phyloP scores from a whole-genome alignment of 2,113 vertebrate genomes.

The Condylura cristata region DNA sequence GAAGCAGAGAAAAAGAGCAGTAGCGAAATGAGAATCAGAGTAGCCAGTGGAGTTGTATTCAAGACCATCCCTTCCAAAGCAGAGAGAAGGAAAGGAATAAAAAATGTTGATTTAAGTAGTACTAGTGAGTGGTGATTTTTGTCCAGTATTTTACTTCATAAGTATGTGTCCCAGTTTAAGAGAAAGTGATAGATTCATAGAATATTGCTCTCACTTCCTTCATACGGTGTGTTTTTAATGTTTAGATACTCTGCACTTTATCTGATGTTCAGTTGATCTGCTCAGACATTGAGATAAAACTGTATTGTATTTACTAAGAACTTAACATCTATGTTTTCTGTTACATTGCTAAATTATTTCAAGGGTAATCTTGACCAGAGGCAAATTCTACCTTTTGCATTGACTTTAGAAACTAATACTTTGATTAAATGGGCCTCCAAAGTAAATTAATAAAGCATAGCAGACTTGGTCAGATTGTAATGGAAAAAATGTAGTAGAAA shows the following conservation, averaged over 20 bases:
- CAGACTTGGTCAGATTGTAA: neutral
- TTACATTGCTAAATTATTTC: neutral
- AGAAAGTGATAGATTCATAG: neutral
- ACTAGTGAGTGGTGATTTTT: neutral
- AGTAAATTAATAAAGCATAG: neutral
- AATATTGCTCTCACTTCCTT: neutral
- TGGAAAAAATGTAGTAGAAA: neutral
- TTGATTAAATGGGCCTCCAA: neutral
- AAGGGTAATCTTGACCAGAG: neutral
- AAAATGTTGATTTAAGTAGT: neutral
- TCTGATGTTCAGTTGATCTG: neutral
- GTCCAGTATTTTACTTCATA: neutral
- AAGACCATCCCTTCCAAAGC: neutral
- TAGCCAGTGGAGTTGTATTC: neutral
- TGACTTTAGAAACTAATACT: neutral
- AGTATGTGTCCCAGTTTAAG: neutral
- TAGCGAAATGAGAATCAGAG: neutral
- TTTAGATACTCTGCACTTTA: neutral
- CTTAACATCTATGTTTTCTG: neutral
- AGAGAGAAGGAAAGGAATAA: neutral
- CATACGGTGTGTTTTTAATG: neutral
- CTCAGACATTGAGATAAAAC: neutral
- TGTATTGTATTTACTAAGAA: neutral
- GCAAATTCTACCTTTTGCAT: neutral
- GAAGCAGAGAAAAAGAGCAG: neutral